These are phyloP conservation scores for Himalopsyche anomala DNA, from an alignment of 2,888 invertebrate species.

Conservation along the genomic window DNA sequence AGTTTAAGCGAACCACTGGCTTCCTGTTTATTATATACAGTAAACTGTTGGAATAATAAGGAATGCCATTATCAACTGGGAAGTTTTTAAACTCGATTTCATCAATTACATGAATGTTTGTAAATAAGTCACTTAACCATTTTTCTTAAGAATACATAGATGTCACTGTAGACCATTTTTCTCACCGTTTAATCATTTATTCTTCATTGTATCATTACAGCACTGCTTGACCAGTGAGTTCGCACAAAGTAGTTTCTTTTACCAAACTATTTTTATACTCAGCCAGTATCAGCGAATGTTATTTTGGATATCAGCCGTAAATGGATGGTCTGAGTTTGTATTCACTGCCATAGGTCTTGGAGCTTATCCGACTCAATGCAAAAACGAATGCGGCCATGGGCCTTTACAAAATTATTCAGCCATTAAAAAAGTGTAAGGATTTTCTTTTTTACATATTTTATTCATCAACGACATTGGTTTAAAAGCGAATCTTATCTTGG, in stretches of 20 bases:
- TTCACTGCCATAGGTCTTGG: slow-evolving; percentile 95
- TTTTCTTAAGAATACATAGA: too few species aligned
- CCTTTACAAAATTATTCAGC: slow-evolving; percentile 77
- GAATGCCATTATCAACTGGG: too few species aligned
- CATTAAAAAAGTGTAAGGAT: neutral
- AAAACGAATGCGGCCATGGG: slow-evolving; percentile 88
- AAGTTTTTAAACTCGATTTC: too few species aligned
- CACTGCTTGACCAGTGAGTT: slow-evolving; percentile 89
- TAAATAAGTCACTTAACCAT: too few species aligned
- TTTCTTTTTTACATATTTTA: neutral
- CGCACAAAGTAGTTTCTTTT: slow-evolving; percentile 82
- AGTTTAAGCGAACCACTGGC: too few species aligned
- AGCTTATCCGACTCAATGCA: slow-evolving; percentile 87
- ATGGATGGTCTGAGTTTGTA: slow-evolving; percentile 94
- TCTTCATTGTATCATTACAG: slow-evolving; percentile 76
- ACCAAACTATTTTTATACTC: slow-evolving; percentile 90
- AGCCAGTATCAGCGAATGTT: slow-evolving; percentile 92
- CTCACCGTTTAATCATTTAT: too few species aligned
- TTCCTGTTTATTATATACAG: too few species aligned
- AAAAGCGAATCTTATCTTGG: too few species aligned
- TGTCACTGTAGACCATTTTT: too few species aligned
- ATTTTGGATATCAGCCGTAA: slow-evolving; percentile 92
- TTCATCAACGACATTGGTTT: too few species aligned
- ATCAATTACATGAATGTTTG: too few species aligned
- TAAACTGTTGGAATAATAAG: too few species aligned